These are phyloP conservation scores for Elysia chlorotica DNA, from an alignment of 1,140 invertebrate genomes.

Conservation along the genomic window DNA sequence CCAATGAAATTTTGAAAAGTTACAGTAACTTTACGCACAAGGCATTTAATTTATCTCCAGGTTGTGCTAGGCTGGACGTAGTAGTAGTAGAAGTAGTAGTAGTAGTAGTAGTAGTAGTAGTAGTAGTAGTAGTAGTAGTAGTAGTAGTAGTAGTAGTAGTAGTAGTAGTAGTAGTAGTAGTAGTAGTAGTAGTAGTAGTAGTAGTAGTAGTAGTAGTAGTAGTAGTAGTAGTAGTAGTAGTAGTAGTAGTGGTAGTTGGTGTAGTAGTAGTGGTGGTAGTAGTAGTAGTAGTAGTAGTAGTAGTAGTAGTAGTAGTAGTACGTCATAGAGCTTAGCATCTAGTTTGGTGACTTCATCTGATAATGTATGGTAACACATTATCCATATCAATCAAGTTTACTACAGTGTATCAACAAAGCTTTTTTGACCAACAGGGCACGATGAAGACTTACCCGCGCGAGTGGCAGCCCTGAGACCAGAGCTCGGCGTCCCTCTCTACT, in stretches of 20 bases:
- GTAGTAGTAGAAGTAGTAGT: neutral
- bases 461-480: neutral
- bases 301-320: neutral
- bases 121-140: neutral
- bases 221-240: neutral
- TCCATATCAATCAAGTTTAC: too few species aligned
- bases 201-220: neutral
- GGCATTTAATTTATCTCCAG: too few species aligned
- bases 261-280: neutral
- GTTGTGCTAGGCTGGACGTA: too few species aligned
- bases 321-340: too few species aligned
- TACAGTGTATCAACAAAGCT: too few species aligned
- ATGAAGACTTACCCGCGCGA: neutral
- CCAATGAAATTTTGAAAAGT: too few species aligned
- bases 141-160: neutral
- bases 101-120: neutral
- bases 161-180: neutral
- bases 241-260: neutral
- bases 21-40: too few species aligned
- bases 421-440: neutral
- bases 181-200: neutral
- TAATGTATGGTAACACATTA: too few species aligned
- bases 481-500: neutral
- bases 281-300: neutral
- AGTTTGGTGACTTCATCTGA: too few species aligned